Base-by-base conservation (phyloP, 2,797 vertebrate genomes). In the Liparis tanakae region DNA sequence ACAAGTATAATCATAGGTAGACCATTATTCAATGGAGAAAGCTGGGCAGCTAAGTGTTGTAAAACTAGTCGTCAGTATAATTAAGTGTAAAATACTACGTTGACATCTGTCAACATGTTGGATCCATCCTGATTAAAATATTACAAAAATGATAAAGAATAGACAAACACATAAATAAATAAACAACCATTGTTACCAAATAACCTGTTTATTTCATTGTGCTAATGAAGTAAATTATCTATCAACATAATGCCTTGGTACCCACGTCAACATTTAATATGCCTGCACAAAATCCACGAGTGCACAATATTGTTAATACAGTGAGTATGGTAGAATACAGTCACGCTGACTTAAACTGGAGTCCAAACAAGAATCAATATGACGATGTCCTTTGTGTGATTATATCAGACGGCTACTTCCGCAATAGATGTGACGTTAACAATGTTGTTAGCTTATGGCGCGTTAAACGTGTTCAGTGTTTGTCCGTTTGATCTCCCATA, bases 261-360 rank as follows among this genome's bases (percentile, higher is more conserved):
- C 84, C 88, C 89, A 90, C 63, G 72, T 84, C 84, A 81, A 91
- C 79, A 86, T 80, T 78, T 64, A 76, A 86, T 84, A 90, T 82
- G 82, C 80, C 83, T 85, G 81, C 82, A 85, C 73, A 90, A 89
- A 88, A 87, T 82, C 79, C 78, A 82, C 57, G 81, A 91, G 87
- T 91, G 85, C 88, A 91, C 88, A 86, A 87, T 81, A 79, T 88
- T 87, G 89, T 91, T 93, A 91, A 87, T 89, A 87, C 74, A 84
- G 87, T 81, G 88, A 92, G 81, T 90, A 85, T 86, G 82, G 76
- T 41, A 83, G 85, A 88, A 84, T 76, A 86, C 80, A 87, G 81
- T 88, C 79, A 88, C 68, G 81, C 80, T 81, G 80, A 87, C 74
- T 90, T 87, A 69, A 85, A 85, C 79, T 80, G 78, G 68, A 78